phyloP scores from a whole-genome alignment of 1,140 invertebrate genomes.

The Cephus cinctus region DNA sequence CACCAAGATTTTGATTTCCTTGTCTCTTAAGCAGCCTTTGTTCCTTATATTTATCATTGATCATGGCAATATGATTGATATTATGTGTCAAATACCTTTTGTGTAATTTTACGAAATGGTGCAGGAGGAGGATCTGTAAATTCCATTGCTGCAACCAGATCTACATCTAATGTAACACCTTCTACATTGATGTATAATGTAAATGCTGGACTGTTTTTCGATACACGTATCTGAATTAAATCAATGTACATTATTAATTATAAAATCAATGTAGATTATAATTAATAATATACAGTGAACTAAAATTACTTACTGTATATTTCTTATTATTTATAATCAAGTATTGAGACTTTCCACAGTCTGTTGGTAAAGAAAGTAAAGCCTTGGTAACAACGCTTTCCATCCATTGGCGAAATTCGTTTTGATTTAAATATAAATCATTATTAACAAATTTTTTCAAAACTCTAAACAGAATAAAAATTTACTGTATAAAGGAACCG shows the following conservation, averaged over 20 bases:
- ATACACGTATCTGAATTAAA: slow-evolving; percentile 33
- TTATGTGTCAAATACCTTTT: too few species aligned
- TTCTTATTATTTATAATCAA: slow-evolving; percentile 15
- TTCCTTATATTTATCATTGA: too few species aligned
- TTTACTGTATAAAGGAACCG: not conserved
- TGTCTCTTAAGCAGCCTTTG: too few species aligned
- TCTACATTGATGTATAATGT: slow-evolving; percentile 40
- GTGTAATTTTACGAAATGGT: too few species aligned
- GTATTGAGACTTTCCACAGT: slow-evolving; percentile 33
- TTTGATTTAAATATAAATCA: slow-evolving; percentile 48
- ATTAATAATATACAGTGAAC: too few species aligned
- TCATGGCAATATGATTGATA: too few species aligned
- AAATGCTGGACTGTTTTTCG: slow-evolving; percentile 53
- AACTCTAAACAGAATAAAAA: slow-evolving; percentile 32
- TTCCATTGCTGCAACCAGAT: slow-evolving; percentile 53
- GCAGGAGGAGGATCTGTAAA: slow-evolving; percentile 31
- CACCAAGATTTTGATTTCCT: too few species aligned
- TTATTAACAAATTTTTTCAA: slow-evolving; percentile 41
- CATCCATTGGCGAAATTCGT: slow-evolving; percentile 50
- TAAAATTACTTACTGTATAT: slow-evolving; percentile 2
- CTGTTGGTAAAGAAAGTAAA: slow-evolving; percentile 28
- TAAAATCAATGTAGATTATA: not conserved
- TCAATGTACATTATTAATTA: slow-evolving; percentile 9
- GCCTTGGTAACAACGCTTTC: slow-evolving; percentile 43
- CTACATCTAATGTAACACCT: slow-evolving; percentile 38